Evolutionary conservation across 2,113 vertebrate species (phyloP).

Genomic region (Asarcornis scutulata): DNA sequence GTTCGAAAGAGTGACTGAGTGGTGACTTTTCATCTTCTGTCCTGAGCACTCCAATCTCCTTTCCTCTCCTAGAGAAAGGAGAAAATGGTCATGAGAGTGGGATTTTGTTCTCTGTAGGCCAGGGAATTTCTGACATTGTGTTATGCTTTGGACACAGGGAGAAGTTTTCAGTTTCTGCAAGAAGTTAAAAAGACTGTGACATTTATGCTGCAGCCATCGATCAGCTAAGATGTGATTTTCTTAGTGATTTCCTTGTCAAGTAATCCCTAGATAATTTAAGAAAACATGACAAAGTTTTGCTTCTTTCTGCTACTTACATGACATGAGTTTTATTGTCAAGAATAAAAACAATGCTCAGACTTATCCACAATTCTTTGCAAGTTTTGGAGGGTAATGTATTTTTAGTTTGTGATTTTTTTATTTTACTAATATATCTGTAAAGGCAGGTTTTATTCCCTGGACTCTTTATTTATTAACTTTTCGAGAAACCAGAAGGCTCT

Average conservation of each 20-base stretch:
- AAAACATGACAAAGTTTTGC: background rate
- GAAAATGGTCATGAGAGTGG: background rate
- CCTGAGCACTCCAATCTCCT: background rate
- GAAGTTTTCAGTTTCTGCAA: background rate
- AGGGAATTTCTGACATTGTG: background rate
- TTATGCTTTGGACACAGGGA: rapidly evolving
- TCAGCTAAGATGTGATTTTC: background rate
- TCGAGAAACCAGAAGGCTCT: background rate
- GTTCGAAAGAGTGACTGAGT: background rate
- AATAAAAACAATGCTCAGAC: background rate
- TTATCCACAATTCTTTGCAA: background rate
- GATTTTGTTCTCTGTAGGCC: background rate
- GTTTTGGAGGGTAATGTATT: background rate
- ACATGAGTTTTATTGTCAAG: background rate
- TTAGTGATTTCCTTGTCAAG: background rate
- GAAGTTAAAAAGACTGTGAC: background rate
- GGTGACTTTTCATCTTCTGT: background rate
- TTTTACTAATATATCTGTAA: background rate
- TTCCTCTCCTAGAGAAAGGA: background rate
- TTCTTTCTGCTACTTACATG: background rate
- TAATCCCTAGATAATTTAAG: background rate
- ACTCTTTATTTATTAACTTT: background rate
- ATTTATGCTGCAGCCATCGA: background rate
- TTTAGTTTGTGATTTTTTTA: background rate
- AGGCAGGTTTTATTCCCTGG: background rate